Percentiles rank a stretch among this genome's conserved stretches.
Evolutionary conservation across 2,113 vertebrate genomes (phyloP).

Genomic region (Lepus europaeus): DNA sequence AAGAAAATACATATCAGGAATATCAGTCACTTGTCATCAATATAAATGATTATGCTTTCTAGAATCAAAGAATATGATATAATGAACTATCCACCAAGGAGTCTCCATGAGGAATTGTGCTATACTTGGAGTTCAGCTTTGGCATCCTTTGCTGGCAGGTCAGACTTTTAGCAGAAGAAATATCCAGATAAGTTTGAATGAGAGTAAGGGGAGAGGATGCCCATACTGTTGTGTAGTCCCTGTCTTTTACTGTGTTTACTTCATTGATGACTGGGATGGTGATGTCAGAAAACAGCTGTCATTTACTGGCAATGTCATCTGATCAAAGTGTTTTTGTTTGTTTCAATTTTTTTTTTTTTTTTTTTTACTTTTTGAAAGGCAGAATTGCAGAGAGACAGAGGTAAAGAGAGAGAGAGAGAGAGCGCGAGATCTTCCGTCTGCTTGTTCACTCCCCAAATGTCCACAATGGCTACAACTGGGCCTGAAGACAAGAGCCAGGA

Average conservation of each 20-base stretch:
- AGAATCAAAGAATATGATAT: not conserved
- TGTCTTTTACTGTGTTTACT: not conserved
- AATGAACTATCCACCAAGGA: not conserved
- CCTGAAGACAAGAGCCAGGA: too few species aligned
- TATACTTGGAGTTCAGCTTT: not conserved
- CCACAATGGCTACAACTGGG: too few species aligned
- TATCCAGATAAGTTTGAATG: not conserved
- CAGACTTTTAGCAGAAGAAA: not conserved
- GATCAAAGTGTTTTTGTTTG: not conserved
- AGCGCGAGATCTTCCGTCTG: too few species aligned
- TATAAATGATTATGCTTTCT: not conserved
- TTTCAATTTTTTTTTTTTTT: too few species aligned
- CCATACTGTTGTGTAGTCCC: not conserved
- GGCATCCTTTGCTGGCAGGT: not conserved
- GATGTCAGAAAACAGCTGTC: not conserved
- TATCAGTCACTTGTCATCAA: not conserved
- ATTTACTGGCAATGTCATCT: not conserved
- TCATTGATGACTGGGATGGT: not conserved
- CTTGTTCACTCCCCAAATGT: too few species aligned
- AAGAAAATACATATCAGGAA: not conserved
- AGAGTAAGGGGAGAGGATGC: not conserved
- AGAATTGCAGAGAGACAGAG: too few species aligned
- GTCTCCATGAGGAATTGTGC: not conserved
- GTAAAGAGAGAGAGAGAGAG: too few species aligned
- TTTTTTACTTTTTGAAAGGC: too few species aligned